Evolutionary conservation across 1,140 invertebrate genomes (phyloP).

Genomic region (Tenebrio molitor): DNA sequence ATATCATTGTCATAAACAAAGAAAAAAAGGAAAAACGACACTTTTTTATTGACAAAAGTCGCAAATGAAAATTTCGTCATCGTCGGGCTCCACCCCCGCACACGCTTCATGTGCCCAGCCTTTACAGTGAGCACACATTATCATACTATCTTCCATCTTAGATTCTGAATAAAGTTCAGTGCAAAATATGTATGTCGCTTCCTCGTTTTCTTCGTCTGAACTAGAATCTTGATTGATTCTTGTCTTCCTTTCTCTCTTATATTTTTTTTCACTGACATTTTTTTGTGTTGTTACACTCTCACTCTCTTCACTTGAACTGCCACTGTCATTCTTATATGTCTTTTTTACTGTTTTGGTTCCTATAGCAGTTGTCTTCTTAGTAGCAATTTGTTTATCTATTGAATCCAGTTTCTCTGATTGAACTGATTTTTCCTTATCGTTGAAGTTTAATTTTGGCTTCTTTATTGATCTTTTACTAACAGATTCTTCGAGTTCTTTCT

Average conservation of each 20-base stretch:
- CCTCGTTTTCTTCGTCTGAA: constrained; percentile 19
- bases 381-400: too few species aligned
- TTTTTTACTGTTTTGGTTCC: too few species aligned
- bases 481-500: constrained; percentile 56
- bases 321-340: too few species aligned
- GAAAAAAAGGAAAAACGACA: neutral
- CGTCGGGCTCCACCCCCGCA: constrained; percentile 28
- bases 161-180: constrained; percentile 42
- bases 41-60: constrained; percentile 25
- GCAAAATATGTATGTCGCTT: constrained; percentile 47
- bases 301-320: neutral
- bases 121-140: constrained; percentile 10
- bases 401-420: too few species aligned
- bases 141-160: constrained; percentile 15
- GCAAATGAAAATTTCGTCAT: constrained; percentile 35
- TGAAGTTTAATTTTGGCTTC: neutral
- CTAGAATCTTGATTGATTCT: neutral
- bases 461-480: neutral
- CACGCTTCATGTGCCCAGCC: constrained; percentile 29
- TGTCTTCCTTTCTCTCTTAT: neutral
- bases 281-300: neutral
- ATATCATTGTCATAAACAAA: neutral
- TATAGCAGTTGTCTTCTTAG: too few species aligned
- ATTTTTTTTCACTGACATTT: neutral
- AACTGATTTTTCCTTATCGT: too few species aligned